Evolutionary conservation across 2,113 vertebrate species (phyloP).

Genomic region (Amblyopsis rosae): DNA sequence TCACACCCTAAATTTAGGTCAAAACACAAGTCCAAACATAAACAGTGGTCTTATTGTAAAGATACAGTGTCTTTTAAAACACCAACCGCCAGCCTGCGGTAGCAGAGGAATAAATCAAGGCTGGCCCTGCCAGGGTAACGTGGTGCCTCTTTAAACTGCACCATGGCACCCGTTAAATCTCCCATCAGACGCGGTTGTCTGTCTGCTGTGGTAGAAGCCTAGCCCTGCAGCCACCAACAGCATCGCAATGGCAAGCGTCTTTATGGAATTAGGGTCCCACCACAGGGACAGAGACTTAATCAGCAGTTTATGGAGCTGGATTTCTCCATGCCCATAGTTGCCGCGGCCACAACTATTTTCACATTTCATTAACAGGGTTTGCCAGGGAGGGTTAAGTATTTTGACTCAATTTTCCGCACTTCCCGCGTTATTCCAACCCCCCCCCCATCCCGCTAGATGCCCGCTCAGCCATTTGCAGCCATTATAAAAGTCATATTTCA

Average conservation of each 20-base stretch:
- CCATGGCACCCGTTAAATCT: conserved; percentile 43
- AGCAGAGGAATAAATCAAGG: conserved; percentile 22
- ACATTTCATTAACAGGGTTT: conserved; percentile 75
- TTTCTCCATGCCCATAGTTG: conserved; percentile 67
- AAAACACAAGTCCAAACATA: conserved; percentile 13
- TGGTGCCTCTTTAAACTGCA: conserved; percentile 30
- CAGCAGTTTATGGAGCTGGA: conserved; percentile 69
- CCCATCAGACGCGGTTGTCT: conserved; percentile 66
- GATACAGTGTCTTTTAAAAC: conserved; percentile 12
- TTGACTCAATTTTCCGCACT: conserved; percentile 54
- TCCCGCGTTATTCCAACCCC: conserved; percentile 30
- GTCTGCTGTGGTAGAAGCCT: conserved; percentile 56
- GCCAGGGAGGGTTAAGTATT: conserved; percentile 66
- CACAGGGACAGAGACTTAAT: conserved; percentile 71
- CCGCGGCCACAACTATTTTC: conserved; percentile 79
- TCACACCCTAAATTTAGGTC: conserved; percentile 50
- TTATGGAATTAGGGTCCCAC: conserved; percentile 65
- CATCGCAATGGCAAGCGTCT: conserved; percentile 35
- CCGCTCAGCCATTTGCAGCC: conserved; percentile 63
- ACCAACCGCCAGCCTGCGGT: conserved; percentile 24
- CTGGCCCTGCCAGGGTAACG: conserved; percentile 15
- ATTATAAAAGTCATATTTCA: conserved; percentile 79
- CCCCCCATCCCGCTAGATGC: conserved; percentile 35
- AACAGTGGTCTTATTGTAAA: conserved; percentile 11
- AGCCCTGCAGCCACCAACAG: conserved; percentile 24